Base-by-base conservation (phyloP, 2,113 vertebrate species). In the Odobenus rosmarus region DNA sequence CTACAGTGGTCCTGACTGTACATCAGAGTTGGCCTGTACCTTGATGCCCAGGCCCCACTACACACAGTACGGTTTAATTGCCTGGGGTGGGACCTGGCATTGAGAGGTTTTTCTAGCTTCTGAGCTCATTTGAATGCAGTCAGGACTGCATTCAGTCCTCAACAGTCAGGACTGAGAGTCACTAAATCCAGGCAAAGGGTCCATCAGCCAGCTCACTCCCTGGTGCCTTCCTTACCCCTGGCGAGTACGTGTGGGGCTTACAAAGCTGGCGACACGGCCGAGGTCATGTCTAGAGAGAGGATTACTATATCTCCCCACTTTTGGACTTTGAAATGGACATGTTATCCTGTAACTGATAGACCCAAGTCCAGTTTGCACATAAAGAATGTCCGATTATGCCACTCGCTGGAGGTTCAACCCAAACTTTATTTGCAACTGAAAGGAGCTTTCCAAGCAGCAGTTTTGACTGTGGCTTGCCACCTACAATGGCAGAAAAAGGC, bases 1-100 rank as follows among this genome's bases (percentile, higher is more conserved):
- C 76, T 42, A n/a, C 9, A 4, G 76, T 5, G 15, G 18, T 39
- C 77, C 62, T 57, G 64, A 16, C 69, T 10, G 13, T 11, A 31
- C 9, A 9, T 67, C 24, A 57, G 80, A 14, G 15, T 39, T n/a
- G 62, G 23, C 21, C 33, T n/a, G 53, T 2, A 13, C 53, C n/a
- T 18, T 2, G 51, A 16, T 0, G 21, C 49, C 51, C 31, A 1
- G 53, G 55, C 28, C 24, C 26, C 9, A 11, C 26, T 1, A 2
- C 0, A 23, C 6, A 24, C 51, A 53, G 69, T 49, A 24, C 3
- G n/a, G 24, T 14, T 88, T 24, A 18, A 23, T 0, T 26, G 61
- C 33, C 61, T 36, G 39, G 12, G 49, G 7, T 1, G 18, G 62
- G 33, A 23, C 11, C 61, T 10, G 28, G 81, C 6, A 1, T 2